Conservation (phyloP, 2,797 vertebrate genomes). For the Sphaeramia orbicularis region DNA sequence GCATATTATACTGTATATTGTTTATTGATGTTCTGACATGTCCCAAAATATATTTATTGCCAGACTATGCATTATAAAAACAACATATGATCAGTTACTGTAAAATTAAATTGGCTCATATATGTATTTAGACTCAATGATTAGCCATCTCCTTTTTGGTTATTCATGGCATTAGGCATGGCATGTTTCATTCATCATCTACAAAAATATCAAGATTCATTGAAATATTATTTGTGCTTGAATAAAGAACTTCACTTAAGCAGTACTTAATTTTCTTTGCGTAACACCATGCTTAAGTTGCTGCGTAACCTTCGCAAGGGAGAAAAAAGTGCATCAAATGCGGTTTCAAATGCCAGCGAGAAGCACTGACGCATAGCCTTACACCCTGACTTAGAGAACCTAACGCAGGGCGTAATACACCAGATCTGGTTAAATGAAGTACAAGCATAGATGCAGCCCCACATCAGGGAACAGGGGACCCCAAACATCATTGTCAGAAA, state of each 20-base stretch:
- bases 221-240: not conserved
- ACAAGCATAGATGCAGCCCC: slow-evolving; percentile 90
- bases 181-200: not conserved
- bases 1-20: not conserved
- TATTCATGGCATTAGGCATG: not conserved
- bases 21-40: too few relatives aligned
- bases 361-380: slow-evolving; percentile 87
- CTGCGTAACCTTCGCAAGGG: slow-evolving; percentile 85
- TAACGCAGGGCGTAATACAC: slow-evolving; percentile 89
- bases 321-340: slow-evolving; percentile 86
- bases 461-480: slow-evolving; percentile 87
- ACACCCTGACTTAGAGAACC: slow-evolving; percentile 89
- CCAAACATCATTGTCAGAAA: slow-evolving; percentile 87
- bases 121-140: not conserved
- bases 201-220: not conserved
- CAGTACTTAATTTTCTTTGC: slow-evolving; percentile 80
- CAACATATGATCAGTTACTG: not conserved
- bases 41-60: not conserved
- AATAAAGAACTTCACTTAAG: not conserved
- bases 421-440: slow-evolving; percentile 93
- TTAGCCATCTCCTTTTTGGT: not conserved
- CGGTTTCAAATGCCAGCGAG: slow-evolving; percentile 87
- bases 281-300: slow-evolving; percentile 81
- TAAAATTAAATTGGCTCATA: not conserved
- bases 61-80: not conserved